Percentiles rank a stretch among this genome's conserved stretches.
Evolutionary conservation across 2,113 vertebrate genomes (phyloP).

Genomic region (Engraulis encrasicolus): DNA sequence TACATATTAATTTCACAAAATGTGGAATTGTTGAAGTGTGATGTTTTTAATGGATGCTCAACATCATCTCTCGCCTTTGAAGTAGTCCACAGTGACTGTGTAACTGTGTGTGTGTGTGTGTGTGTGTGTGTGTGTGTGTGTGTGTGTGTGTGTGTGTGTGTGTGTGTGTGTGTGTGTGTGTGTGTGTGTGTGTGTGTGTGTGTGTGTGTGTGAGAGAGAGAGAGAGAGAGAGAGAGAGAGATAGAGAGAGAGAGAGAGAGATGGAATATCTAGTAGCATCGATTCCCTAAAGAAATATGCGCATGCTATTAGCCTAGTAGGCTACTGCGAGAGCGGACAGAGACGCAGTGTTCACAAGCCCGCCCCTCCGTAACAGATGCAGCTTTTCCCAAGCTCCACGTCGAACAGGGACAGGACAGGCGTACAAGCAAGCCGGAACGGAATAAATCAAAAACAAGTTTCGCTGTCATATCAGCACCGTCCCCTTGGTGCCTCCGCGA

Average conservation of each 20-base stretch:
- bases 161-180: slow-evolving; percentile 30
- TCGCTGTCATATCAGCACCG: slow-evolving; percentile 79
- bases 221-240: neutral
- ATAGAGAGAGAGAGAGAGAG: neutral
- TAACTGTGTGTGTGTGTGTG: neutral
- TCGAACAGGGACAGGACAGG: slow-evolving; percentile 76
- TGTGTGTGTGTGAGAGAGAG: neutral
- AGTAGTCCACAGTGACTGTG: neutral
- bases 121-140: neutral
- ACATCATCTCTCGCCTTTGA: neutral
- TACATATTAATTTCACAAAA: neutral
- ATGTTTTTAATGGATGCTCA: neutral
- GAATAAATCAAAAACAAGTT: slow-evolving; percentile 85
- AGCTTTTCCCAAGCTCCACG: slow-evolving; percentile 77
- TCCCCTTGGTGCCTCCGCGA: slow-evolving; percentile 67
- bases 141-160: neutral
- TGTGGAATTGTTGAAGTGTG: slow-evolving; percentile 13
- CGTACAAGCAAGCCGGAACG: slow-evolving; percentile 65
- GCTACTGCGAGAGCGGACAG: slow-evolving; percentile 56
- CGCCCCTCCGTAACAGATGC: slow-evolving; percentile 83
- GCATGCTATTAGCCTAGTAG: slow-evolving; percentile 50
- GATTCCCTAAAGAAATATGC: slow-evolving; percentile 19
- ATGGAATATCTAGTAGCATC: slow-evolving; percentile 29
- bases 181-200: slow-evolving; percentile 7
- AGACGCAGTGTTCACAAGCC: slow-evolving; percentile 47